These are phyloP conservation scores for Euschistus heros DNA, from an alignment of 1,140 invertebrate genomes.

Conservation along the genomic window DNA sequence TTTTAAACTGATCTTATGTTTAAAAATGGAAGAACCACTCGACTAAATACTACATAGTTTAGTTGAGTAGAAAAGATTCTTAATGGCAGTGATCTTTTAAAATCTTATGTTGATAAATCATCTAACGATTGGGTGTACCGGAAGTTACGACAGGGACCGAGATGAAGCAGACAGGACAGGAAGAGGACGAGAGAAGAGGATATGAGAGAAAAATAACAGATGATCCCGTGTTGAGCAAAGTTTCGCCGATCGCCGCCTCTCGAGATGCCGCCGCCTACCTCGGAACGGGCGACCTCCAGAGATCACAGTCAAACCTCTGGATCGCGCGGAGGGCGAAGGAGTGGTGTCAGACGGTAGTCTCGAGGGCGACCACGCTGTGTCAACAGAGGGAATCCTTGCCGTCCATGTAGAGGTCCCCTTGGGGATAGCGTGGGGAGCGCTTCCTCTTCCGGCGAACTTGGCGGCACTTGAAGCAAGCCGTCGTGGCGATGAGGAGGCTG, in stretches of 20 bases:
- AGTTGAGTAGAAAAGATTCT: too few relatives aligned
- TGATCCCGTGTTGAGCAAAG: slow-evolving; percentile 13
- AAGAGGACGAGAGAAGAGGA: background rate
- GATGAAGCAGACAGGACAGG: background rate
- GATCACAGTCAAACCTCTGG: slow-evolving; percentile 20
- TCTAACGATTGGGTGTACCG: background rate
- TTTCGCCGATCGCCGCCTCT: background rate
- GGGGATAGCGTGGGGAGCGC: slow-evolving; percentile 32
- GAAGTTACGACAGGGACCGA: background rate
- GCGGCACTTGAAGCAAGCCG: slow-evolving; percentile 51
- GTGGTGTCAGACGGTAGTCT: slow-evolving; percentile 47
- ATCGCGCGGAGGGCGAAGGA: slow-evolving; percentile 20
- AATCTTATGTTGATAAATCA: background rate
- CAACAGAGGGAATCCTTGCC: slow-evolving; percentile 62
- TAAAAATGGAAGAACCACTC: too few relatives aligned
- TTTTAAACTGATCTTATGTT: too few relatives aligned
- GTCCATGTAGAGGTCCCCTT: slow-evolving; percentile 47
- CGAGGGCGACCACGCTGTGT: slow-evolving; percentile 50
- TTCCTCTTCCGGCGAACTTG: slow-evolving; percentile 43
- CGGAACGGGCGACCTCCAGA: slow-evolving; percentile 16
- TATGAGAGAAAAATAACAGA: too few relatives aligned
- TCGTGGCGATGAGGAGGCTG: slow-evolving; percentile 43
- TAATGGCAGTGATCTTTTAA: background rate
- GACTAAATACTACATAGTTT: too few relatives aligned
- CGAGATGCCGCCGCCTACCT: background rate